Conservation (phyloP, 2,888 invertebrate genomes). For the Lasius fuliginosus region DNA sequence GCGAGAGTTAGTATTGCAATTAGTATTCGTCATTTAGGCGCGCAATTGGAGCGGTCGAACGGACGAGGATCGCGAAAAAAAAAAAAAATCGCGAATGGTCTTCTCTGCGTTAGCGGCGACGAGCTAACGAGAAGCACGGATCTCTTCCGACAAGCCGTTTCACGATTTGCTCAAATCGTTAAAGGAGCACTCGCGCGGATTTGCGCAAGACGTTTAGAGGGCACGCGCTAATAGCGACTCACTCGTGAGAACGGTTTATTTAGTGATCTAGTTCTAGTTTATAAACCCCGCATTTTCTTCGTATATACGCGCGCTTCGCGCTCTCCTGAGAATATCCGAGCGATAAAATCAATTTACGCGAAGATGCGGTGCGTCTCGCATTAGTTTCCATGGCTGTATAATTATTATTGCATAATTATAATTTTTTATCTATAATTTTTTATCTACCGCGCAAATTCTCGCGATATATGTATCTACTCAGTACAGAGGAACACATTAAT, state of each 20-base stretch:
- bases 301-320: not conserved
- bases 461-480: not conserved
- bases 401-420: not conserved
- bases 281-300: not conserved
- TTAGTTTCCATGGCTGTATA: not conserved
- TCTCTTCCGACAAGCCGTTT: constrained; percentile 59
- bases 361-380: not conserved
- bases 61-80: not conserved
- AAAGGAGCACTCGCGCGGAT: constrained; percentile 70
- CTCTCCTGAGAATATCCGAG: not conserved
- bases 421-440: not conserved
- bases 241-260: constrained; percentile 40
- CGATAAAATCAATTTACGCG: not conserved
- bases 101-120: constrained; percentile 75
- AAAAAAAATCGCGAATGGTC: constrained; percentile 38
- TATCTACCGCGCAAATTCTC: not conserved
- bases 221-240: constrained; percentile 78
- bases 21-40: not conserved
- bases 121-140: constrained; percentile 81
- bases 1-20: not conserved
- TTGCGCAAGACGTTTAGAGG: constrained; percentile 79
- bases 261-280: constrained; percentile 49
- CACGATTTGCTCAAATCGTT: constrained; percentile 75
- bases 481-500: not conserved
- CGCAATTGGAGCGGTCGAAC: not conserved